phyloP scores from a whole-genome alignment of 1,140 invertebrate species.

The Drosophila mojavensis region DNA sequence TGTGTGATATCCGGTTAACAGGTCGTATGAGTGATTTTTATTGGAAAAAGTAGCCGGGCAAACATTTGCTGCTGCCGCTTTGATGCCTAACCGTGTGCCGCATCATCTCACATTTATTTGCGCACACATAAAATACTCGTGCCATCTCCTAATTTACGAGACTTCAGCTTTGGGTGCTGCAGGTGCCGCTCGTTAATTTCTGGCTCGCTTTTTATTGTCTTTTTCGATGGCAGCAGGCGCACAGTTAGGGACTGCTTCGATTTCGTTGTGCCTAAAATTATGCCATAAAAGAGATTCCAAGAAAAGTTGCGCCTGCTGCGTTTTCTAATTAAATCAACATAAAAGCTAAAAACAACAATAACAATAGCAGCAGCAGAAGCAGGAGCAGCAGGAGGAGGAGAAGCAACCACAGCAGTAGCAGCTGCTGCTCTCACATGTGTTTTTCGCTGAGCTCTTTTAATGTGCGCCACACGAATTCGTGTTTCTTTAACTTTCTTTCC shows the following conservation, averaged over 20 bases:
- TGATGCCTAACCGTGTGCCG: conserved; percentile 20
- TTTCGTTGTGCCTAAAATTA: conserved; percentile 68
- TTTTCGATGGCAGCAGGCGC: not conserved
- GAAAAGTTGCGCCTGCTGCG: conserved; percentile 46
- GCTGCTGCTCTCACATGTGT: conserved; percentile 33
- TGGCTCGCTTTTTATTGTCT: conserved; percentile 14
- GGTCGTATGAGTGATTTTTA: conserved; percentile 79
- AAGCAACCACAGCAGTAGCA: conserved; percentile 4
- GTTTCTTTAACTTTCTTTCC: too few species aligned
- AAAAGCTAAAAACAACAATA: conserved; percentile 44
- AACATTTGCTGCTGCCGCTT: not conserved
- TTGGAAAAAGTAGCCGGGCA: conserved; percentile 29
- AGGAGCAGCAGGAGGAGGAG: too few species aligned
- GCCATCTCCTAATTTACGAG: conserved; percentile 77
- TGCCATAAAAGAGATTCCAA: conserved; percentile 64
- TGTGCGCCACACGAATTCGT: conserved; percentile 5
- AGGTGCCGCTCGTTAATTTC: conserved; percentile 9
- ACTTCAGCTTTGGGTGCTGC: not conserved
- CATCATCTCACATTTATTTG: conserved; percentile 61
- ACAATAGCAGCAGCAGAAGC: not conserved
- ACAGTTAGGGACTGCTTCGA: conserved; percentile 40
- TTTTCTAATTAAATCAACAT: conserved; percentile 79
- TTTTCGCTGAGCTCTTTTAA: conserved; percentile 31
- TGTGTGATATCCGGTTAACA: conserved; percentile 64
- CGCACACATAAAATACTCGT: conserved; percentile 66